Evolutionary conservation across 2,113 vertebrate genomes (phyloP), one percentile per base, ranked within the genome.

Genomic region (Chloropsis cyanopogon): DNA sequence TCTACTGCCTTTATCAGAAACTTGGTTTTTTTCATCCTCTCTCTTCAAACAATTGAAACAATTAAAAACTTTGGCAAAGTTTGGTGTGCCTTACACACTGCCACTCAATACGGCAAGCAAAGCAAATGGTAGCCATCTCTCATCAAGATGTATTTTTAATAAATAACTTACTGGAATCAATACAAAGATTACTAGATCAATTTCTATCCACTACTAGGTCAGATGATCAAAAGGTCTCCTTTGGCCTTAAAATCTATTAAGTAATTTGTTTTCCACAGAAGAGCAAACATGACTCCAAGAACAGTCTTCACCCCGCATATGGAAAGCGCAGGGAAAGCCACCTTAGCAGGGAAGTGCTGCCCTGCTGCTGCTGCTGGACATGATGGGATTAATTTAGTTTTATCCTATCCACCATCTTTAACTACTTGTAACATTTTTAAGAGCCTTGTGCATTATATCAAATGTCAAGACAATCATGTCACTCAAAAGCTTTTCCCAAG

Each of bases 211-310:
- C 35, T 69, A 14, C 24, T 53, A 77, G 33, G 59, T 77, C 76
- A 82, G 65, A 57, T 72, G 63, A 90, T 73, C 46, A 87, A 92
- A 84, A 37, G 44, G 24, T 60, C 41, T 92, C 64, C 81, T 95
- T 79, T 85, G 78, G 42, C 73, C 77, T 93, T 70, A 57, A 92
- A 82, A 95, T 76, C 91, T 63, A 77, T 80, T 76, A 82, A 71
- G 16, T 50, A 60, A 82, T 89, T 82, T 79, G 46, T 91, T 89
- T 93, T 69, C n/a, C 42, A 72, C 23, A 46, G 53, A 42, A 71
- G 65, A 72, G 46, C 57, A 89, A 95, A 79, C 41, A 49, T 10
- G 29, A 57, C n/a, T 85, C 31, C 64, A 93, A 44, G n/a, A 63
- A 41, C 2, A 24, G 6, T 23, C 49, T 78, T 71, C 52, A 37